Evolutionary conservation across 1,140 invertebrate species (phyloP).

Genomic region (Lasioglossum baleicum): DNA sequence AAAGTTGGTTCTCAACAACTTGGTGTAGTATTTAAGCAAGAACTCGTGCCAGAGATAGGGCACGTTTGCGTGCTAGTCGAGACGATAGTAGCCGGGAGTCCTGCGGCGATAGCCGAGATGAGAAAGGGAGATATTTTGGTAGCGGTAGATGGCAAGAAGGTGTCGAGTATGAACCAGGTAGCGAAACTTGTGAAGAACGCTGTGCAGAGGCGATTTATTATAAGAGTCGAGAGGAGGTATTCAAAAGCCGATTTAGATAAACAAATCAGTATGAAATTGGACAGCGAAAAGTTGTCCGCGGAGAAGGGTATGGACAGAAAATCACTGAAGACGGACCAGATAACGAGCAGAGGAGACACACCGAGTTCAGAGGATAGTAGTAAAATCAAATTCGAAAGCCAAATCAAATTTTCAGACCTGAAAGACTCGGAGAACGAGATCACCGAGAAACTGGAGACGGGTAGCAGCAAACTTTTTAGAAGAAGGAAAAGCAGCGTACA

Average conservation of each 20-base stretch:
- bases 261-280: constrained; percentile 52
- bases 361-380: constrained; percentile 46
- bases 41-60: constrained; percentile 79
- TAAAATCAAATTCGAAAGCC: constrained; percentile 66
- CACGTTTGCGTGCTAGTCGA: constrained; percentile 86
- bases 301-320: constrained; percentile 64
- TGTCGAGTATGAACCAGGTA: constrained; percentile 87
- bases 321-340: constrained; percentile 64
- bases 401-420: constrained; percentile 75
- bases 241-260: constrained; percentile 64
- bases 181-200: constrained; percentile 83
- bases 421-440: constrained; percentile 68
- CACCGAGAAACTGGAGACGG: constrained; percentile 48
- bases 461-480: constrained; percentile 69
- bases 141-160: constrained; percentile 89
- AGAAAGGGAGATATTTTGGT: constrained; percentile 89
- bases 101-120: constrained; percentile 88
- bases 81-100: constrained; percentile 86
- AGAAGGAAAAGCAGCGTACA: constrained; percentile 72
- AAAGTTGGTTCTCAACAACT: constrained; percentile 84
- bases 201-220: constrained; percentile 75
- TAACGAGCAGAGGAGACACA: constrained; percentile 51
- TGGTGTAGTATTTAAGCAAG: constrained; percentile 86
- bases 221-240: constrained; percentile 82
- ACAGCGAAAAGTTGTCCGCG: constrained; percentile 31